Evolutionary conservation across 2,888 invertebrate species (phyloP).

Genomic region (Noctua janthina): DNA sequence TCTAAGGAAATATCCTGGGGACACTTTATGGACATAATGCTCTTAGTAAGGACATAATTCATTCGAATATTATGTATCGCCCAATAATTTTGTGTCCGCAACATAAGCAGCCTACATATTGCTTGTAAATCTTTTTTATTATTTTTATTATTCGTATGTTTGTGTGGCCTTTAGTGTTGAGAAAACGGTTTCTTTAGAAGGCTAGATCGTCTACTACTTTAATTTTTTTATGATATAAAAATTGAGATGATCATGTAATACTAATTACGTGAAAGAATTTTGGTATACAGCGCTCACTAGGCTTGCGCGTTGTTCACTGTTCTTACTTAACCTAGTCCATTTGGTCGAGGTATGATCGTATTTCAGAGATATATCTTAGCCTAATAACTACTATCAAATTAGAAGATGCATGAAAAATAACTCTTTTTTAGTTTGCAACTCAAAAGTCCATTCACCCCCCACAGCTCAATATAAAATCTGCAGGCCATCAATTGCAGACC

Average conservation of each 20-base stretch:
- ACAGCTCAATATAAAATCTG: not conserved
- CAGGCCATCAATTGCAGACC: not conserved
- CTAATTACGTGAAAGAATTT: too few species aligned
- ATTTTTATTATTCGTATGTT: conserved; percentile 29
- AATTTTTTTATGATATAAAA: not conserved
- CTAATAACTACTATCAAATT: not conserved
- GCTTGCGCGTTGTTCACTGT: too few species aligned
- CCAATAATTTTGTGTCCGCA: conserved; percentile 53
- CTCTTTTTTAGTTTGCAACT: not conserved
- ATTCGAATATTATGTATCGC: conserved; percentile 47
- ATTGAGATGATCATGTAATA: not conserved
- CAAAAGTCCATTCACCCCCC: not conserved
- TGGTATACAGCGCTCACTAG: too few species aligned
- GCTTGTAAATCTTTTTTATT: conserved; percentile 60
- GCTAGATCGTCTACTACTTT: too few species aligned
- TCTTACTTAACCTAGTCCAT: not conserved
- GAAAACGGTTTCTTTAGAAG: not conserved
- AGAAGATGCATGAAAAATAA: not conserved
- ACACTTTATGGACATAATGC: conserved; percentile 56
- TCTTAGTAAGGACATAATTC: conserved; percentile 51
- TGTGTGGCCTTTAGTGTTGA: conserved; percentile 14
- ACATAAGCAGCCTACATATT: conserved; percentile 52
- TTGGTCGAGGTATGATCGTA: not conserved
- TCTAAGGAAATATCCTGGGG: conserved; percentile 55
- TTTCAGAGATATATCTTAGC: not conserved